Evolutionary conservation across 2,113 vertebrate genomes (phyloP), one percentile per base, ranked within the genome.

Genomic region (Spea bombifrons): DNA sequence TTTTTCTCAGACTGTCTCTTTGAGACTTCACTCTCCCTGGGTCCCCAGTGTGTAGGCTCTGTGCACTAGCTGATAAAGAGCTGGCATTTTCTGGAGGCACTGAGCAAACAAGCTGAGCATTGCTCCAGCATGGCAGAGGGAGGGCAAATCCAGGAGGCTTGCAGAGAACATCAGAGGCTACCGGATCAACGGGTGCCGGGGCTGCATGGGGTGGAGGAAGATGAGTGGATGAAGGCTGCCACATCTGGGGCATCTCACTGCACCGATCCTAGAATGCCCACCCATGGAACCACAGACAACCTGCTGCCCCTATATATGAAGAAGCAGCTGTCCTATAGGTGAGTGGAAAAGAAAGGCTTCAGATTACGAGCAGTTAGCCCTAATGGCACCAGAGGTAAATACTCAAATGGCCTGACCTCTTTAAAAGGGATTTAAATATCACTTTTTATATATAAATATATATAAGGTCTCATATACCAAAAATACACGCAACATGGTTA

Each of bases 311-410:
- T 90, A n/a, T 89, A 82, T 75, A 88, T 93, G 81, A 86, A 85
- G 84, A 93, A 93, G 77, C 92, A 92, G 86, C 88, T 91, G 81
- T 93, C 92, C 6, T 93, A 93, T 88, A 91, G 92, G 92, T 93
- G 86, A 71, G 75, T 67, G 12, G 46, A 9, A 10, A 0, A 45
- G 30, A 30, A 30, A 2, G 30, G 30, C 30, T 30, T 30, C 30
- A 30, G 30, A 30, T 30, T 30, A 30, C 30, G 2, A 30, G 30
- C 30, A 30, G 30, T 30, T 30, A 30, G 30, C 30, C 30, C 30
- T 30, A 30, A 30, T 30, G 2, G 30, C 30, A 30, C 30, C 30
- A 30, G 30, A 30, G 30, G 30, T 30, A 30, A 30, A 30, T 30
- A 30, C 30, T 30, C 30, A 30, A 30, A 30, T 30, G 30, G 2